phyloP scores from a whole-genome alignment of 2,113 vertebrate species.

The Clinocottus analis region DNA sequence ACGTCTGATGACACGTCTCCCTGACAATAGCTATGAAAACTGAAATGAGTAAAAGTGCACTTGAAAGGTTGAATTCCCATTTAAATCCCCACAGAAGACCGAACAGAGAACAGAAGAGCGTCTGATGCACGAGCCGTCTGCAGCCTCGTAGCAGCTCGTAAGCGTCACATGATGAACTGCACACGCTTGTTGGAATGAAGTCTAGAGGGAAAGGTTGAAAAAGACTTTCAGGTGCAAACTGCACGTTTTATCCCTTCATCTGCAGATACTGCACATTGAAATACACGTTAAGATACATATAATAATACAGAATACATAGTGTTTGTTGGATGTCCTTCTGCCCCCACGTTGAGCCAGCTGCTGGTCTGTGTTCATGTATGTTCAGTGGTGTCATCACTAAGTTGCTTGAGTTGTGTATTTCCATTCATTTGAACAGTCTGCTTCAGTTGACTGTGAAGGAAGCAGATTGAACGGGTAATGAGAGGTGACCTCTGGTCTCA shows the following conservation, averaged over 20 bases:
- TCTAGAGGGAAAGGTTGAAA: neutral
- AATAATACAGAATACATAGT: neutral
- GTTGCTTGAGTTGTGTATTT: neutral
- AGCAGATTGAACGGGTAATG: too few relatives aligned
- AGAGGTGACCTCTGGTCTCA: too few relatives aligned
- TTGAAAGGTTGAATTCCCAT: constrained; percentile 16
- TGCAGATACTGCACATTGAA: neutral
- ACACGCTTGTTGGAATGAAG: neutral
- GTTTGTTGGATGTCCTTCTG: neutral
- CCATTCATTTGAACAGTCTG: neutral
- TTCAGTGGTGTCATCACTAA: neutral
- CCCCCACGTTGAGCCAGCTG: neutral
- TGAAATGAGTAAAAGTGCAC: neutral
- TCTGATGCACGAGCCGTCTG: constrained; percentile 26
- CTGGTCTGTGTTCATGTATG: neutral
- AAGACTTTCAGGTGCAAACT: neutral
- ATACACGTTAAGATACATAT: too few relatives aligned
- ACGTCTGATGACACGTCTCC: too few relatives aligned
- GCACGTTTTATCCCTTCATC: neutral
- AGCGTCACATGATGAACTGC: constrained; percentile 12
- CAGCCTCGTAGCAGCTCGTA: constrained; percentile 12
- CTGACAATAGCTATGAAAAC: neutral
- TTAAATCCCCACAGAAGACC: neutral
- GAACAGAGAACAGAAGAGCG: neutral
- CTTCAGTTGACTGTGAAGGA: too few relatives aligned